phyloP scores from a whole-genome alignment of 2,888 invertebrate genomes.

The Pollenia labialis region DNA sequence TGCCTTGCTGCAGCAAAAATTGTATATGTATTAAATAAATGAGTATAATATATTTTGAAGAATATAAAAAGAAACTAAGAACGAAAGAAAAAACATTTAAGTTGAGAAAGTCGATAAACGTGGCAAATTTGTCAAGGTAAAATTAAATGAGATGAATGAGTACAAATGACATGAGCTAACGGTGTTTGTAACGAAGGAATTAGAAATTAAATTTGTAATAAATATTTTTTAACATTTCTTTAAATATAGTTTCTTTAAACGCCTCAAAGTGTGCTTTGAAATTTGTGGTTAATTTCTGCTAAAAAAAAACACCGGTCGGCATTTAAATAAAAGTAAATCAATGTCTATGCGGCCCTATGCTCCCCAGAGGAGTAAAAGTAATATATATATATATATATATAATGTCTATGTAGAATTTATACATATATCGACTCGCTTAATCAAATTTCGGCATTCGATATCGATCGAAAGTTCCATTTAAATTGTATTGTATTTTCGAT shows the following conservation, averaged over 20 bases:
- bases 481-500: too few relatives aligned
- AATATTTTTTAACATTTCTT: not conserved
- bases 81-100: not conserved
- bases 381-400: too few relatives aligned
- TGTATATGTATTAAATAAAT: slow-evolving; percentile 17
- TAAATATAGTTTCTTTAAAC: not conserved
- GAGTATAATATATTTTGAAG: slow-evolving; percentile 21
- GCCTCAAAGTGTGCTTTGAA: not conserved
- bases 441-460: too few relatives aligned
- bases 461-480: too few relatives aligned
- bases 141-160: slow-evolving; percentile 8
- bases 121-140: slow-evolving; percentile 50
- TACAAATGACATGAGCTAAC: not conserved
- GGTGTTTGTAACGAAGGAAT: not conserved
- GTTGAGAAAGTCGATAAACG: slow-evolving; percentile 28
- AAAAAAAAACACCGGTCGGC: too few relatives aligned
- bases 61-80: not conserved
- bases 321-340: too few relatives aligned
- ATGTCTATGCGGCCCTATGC: too few relatives aligned
- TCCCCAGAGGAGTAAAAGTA: too few relatives aligned
- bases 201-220: not conserved
- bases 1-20: slow-evolving; percentile 5
- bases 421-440: too few relatives aligned
- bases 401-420: too few relatives aligned
- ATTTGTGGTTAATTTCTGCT: not conserved